Evolutionary conservation across 1,140 invertebrate species (phyloP), one percentile per base, ranked within the genome.

Genomic region (Drosophila rufa): DNA sequence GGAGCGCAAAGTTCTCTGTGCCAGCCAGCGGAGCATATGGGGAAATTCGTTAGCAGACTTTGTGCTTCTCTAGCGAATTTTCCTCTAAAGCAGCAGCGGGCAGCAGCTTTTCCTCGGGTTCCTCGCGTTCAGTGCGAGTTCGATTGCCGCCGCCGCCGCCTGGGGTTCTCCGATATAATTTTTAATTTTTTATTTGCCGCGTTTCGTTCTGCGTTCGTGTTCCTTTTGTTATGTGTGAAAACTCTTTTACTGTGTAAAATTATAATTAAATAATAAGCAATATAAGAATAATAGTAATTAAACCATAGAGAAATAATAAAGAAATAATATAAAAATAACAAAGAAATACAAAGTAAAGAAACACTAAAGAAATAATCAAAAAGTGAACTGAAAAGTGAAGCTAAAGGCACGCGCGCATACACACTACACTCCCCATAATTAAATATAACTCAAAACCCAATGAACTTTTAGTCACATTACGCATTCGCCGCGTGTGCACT

Each of bases 21-120:
- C 5, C 15, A 15, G 65, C 55, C 55, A 73, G 25, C 25, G 25
- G 2, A 53, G 42, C 40, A 65, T 45, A 59, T 55, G 62, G 53
- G 48, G 22, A 33, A 53, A 30, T 40, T 22, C 2, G 19, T 22
- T 22, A 22, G 19, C 19, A 22, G 19, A 22, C 19, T 22, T 38
- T 19, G 42, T 46, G 64, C 42, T 84, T 77, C 82, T 79, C 74
- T 87, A 73, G 83, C 80, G 59, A 86, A 86, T 86, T 86, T 86
- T 89, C 75, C 33, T 19, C 17, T n/a, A 42, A 9, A 17, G 14
- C 50, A 19, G 50, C 48, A 11, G 25, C 70, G 67, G 73, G 65
- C 80, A 80, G 73, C 70, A 80, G 73, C 75, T 86, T 70, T 60
- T 67, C 53, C 74, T 33, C 25, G 19, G 59, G 59, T 30, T 30